A percentile compares a stretch with the other conserved stretches of the same genome.
Conservation (phyloP, 35 echinoderm and acorn worm genomes). For the Diadema setosum region DNA sequence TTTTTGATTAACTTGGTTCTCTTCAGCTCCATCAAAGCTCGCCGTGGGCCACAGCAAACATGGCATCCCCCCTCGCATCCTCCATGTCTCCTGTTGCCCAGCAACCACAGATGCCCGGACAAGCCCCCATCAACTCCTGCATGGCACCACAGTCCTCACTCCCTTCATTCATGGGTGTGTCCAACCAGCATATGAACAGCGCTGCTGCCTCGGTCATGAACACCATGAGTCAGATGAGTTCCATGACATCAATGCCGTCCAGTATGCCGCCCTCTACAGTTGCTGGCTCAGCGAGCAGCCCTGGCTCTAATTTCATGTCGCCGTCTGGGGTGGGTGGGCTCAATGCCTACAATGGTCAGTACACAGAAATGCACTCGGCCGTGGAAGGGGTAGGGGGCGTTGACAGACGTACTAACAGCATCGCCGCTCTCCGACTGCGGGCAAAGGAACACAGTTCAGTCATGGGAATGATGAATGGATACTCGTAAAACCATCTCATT, state of each 20-base stretch:
- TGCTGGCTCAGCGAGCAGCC: neutral
- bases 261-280: constrained; percentile 7
- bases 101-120: constrained; percentile 32
- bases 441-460: constrained; percentile 91
- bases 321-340: constrained; percentile 15
- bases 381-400: constrained; percentile 47
- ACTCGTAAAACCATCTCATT: constrained; percentile 82
- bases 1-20: constrained; percentile 8
- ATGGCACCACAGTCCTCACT: constrained; percentile 82
- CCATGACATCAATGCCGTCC: constrained; percentile 52
- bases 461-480: constrained; percentile 92
- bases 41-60: constrained; percentile 82
- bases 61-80: constrained; percentile 77
- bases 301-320: constrained; percentile 17
- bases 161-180: constrained; percentile 89
- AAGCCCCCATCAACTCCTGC: constrained; percentile 70
- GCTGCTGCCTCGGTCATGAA: constrained; percentile 10
- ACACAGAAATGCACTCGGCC: constrained; percentile 39
- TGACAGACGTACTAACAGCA: constrained; percentile 83
- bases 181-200: constrained; percentile 26
- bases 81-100: constrained; percentile 53
- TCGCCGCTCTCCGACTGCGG: constrained; percentile 77
- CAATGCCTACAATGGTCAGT: constrained; percentile 85
- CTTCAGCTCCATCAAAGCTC: constrained; percentile 74
- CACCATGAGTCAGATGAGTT: constrained; percentile 48